Percentiles rank a stretch among this genome's conserved stretches.
Conservation (phyloP, 92 coral and sea anemone genomes). For the Epizoanthus ramosus region DNA sequence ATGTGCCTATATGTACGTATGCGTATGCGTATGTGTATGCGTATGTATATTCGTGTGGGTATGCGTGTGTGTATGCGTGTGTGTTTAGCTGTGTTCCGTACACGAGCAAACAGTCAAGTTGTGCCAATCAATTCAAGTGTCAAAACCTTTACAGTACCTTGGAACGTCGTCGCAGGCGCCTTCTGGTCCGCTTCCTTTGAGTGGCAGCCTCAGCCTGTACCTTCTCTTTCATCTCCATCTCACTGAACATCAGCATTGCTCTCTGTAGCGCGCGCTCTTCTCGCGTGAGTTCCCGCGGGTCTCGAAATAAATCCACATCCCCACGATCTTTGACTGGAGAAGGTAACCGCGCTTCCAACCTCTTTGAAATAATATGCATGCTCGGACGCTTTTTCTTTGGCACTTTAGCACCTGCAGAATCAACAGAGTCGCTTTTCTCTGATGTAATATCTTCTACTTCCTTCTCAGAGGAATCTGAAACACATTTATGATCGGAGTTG, state of each 20-base stretch:
- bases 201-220: slow-evolving; percentile 21
- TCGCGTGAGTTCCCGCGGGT: slow-evolving; percentile 95
- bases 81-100: not conserved
- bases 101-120: not conserved
- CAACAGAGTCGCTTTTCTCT: not conserved
- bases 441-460: slow-evolving; percentile 26
- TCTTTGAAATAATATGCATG: slow-evolving; percentile 30
- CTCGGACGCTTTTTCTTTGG: slow-evolving; percentile 22
- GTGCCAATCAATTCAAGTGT: not conserved
- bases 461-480: slow-evolving; percentile 15
- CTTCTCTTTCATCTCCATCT: slow-evolving; percentile 76
- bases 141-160: not conserved
- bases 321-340: slow-evolving; percentile 55
- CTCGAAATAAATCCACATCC: slow-evolving; percentile 88
- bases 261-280: slow-evolving; percentile 98
- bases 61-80: too few relatives aligned
- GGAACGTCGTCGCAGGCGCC: slow-evolving; percentile 34
- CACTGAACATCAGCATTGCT: slow-evolving; percentile 92
- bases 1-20: too few relatives aligned
- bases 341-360: slow-evolving; percentile 31
- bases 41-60: too few relatives aligned
- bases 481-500: not conserved
- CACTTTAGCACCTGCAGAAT: not conserved
- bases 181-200: slow-evolving; percentile 29
- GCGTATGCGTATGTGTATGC: too few relatives aligned